Base-by-base conservation (phyloP, 2,797 vertebrate species). In the Sylvilagus floridanus region DNA sequence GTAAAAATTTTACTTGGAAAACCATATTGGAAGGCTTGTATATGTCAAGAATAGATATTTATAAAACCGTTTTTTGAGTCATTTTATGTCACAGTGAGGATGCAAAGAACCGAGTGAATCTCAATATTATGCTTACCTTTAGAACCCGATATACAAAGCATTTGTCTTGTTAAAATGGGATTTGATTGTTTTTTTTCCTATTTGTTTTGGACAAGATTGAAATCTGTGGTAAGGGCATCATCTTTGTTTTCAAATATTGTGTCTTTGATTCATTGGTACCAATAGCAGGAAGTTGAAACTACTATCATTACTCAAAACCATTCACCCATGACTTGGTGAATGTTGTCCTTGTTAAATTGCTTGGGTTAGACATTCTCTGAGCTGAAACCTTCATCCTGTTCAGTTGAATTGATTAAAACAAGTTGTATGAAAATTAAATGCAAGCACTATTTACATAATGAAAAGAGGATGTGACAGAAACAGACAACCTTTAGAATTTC, bases 341-440 rank as follows among this genome's bases (percentile, higher is more conserved):
- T 83, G 52, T 37, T 87, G 78, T 72, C 83, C 84, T 62, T 91
- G 90, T 97, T 97, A 98, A 97, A 76, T 37, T 88, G 13, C 30
- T 84, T 82, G 12, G 24, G 12, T 89, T 94, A 96, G n/a, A 96
- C 14, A 22, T 5, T 68, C 95, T 96, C 91, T 92, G 52, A 95
- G 62, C 95, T 95, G 3, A 95, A 96, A 93, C 35, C 17, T 66
- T 78, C 86, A 66, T 84, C 96, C 82, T 54, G 76, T 96, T 96
- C 83, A 77, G 7, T 21, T 96, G 88, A 95, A 95, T 94, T 97
- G 95, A 97, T 96, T 69, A 79, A 96, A 96, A 84, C 8, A 89
- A 89, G 69, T 96, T 97, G 63, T 88, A 87, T 95, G 95, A 93
- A 97, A 95, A 93, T 95, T 69, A 96, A 97, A 92, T 9, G 89